These are phyloP conservation scores for Lepidurus apus DNA, from an alignment of 1,140 invertebrate species.

Conservation along the genomic window DNA sequence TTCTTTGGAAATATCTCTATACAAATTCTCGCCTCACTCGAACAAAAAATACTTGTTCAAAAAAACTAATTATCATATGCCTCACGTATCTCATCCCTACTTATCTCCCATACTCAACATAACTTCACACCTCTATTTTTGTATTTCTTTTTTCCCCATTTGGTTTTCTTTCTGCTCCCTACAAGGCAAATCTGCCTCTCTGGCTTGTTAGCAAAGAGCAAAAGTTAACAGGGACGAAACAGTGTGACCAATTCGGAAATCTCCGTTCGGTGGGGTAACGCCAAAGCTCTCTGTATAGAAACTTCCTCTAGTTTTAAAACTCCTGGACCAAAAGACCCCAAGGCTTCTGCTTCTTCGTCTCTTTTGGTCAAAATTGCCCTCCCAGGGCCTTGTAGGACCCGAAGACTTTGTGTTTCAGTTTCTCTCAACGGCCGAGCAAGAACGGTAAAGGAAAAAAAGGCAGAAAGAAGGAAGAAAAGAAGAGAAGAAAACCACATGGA, in stretches of 20 bases:
- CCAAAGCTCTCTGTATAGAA: neutral
- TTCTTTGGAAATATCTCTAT: neutral
- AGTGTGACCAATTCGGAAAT: slow-evolving; percentile 1
- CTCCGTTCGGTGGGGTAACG: neutral
- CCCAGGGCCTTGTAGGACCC: too few species aligned
- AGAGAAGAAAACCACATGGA: neutral
- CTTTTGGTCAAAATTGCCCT: too few species aligned
- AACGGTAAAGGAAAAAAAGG: neutral
- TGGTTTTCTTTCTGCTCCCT: too few species aligned
- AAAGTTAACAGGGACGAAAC: neutral
- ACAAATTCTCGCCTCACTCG: neutral
- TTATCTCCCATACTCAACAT: too few species aligned
- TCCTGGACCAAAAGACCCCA: too few species aligned
- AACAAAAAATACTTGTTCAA: neutral
- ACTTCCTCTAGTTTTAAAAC: too few species aligned
- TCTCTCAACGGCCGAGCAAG: too few species aligned
- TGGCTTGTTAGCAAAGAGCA: neutral
- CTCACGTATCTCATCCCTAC: neutral
- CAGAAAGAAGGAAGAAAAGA: neutral
- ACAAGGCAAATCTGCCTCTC: neutral
- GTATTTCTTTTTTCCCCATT: neutral
- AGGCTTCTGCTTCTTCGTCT: too few species aligned
- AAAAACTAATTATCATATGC: too few species aligned
- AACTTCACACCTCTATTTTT: neutral
- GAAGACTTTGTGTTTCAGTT: too few species aligned